Percentiles rank a stretch among this genome's conserved stretches.
phyloP scores from a whole-genome alignment of 2,797 vertebrate genomes.

The Acanthornis magna region DNA sequence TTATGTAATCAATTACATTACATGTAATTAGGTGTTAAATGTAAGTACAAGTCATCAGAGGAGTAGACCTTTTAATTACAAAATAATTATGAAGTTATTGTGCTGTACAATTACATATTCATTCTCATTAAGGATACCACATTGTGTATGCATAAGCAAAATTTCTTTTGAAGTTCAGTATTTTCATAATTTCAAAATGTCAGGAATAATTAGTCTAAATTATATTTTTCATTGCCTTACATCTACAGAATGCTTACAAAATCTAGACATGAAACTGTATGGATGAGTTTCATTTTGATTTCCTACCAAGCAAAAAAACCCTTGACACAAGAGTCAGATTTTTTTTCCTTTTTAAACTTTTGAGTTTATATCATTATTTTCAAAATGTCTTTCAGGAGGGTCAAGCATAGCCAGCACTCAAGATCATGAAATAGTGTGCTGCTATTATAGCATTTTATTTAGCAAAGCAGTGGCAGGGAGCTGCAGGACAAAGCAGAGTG shows the following conservation, averaged over 20 bases:
- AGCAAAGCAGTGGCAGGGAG: accelerated
- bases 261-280: neutral
- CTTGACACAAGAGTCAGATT: neutral
- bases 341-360: neutral
- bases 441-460: neutral
- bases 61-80: slow-evolving; percentile 18
- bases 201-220: slow-evolving; percentile 8
- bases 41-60: neutral
- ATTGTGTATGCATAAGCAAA: neutral
- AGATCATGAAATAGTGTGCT: neutral
- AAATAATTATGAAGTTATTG: slow-evolving; percentile 15
- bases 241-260: neutral
- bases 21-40: neutral
- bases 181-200: slow-evolving; percentile 1
- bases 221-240: neutral
- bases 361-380: neutral
- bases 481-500: accelerated
- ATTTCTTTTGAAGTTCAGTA: neutral
- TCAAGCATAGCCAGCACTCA: neutral
- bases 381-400: neutral
- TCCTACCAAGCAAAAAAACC: neutral
- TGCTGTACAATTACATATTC: neutral
- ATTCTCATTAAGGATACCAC: neutral
- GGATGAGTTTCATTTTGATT: neutral
- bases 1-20: neutral